Conservation (phyloP, 2,888 invertebrate species). For the Tribolium freemani region DNA sequence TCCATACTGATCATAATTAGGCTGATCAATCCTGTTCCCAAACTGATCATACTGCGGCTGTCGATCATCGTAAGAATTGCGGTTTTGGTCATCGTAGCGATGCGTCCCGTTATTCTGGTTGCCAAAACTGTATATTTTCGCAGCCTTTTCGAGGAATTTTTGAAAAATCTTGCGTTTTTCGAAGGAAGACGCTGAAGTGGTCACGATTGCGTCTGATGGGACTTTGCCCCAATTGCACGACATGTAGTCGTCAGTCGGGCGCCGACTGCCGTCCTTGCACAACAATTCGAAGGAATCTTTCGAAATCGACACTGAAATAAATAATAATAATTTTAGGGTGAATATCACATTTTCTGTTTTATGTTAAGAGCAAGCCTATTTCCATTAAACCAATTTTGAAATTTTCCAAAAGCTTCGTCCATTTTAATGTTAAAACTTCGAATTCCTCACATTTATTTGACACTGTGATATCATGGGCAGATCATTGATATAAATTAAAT, state of each 20-base stretch:
- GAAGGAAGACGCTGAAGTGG: conserved; percentile 81
- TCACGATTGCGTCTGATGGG: conserved; percentile 87
- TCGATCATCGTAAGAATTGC: conserved; percentile 26
- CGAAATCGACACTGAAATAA: conserved; percentile 72
- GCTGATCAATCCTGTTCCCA: conserved; percentile 18
- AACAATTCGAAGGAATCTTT: conserved; percentile 83
- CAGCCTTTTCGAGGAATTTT: conserved; percentile 75
- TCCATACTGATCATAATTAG: conserved; percentile 52
- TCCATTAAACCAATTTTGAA: no score
- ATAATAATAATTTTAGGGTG: no score
- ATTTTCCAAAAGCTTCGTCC: no score
- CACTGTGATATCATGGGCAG: no score
- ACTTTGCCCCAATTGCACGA: conserved; percentile 89
- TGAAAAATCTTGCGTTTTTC: conserved; percentile 75
- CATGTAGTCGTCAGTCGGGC: conserved; percentile 77
- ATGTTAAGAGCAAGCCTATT: no score
- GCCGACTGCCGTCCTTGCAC: conserved; percentile 84
- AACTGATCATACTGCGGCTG: conserved; percentile 27
- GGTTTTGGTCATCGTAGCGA: conserved; percentile 16
- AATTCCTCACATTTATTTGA: no score
- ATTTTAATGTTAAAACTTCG: no score
- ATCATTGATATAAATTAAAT: no score
- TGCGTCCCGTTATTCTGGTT: background rate
- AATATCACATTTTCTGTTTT: no score
- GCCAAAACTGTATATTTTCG: conserved; percentile 69